Conservation (phyloP, 2,888 invertebrate species). For the Iselma pallidipennis region DNA sequence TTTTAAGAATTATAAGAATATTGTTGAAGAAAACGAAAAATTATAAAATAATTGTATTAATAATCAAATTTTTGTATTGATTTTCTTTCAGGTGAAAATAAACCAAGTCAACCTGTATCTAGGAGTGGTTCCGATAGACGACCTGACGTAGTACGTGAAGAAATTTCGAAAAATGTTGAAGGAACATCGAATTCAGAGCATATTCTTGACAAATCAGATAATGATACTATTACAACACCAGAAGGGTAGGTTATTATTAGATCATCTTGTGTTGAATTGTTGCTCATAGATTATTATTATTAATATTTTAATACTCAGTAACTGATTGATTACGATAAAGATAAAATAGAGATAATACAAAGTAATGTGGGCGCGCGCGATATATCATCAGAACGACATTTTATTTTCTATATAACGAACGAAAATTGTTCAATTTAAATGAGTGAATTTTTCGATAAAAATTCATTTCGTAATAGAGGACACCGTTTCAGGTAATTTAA, state of each 20-base stretch:
- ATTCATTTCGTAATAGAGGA: neutral
- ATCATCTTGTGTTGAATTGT: no score
- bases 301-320: no score
- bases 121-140: slow-evolving; percentile 54
- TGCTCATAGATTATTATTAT: no score
- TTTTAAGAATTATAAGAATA: neutral
- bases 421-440: no score
- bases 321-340: neutral
- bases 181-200: slow-evolving; percentile 29
- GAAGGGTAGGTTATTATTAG: slow-evolving; percentile 41
- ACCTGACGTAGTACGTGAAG: slow-evolving; percentile 53
- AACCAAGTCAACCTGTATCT: slow-evolving; percentile 53
- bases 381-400: no score
- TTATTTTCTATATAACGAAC: neutral
- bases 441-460: neutral
- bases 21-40: neutral
- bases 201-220: slow-evolving; percentile 26
- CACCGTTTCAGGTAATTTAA: neutral
- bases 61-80: neutral
- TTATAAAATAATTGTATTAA: neutral
- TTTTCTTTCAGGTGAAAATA: slow-evolving; percentile 49
- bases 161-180: slow-evolving; percentile 42
- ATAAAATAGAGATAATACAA: neutral
- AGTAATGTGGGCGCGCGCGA: no score
- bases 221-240: slow-evolving; percentile 27